phyloP scores from a whole-genome alignment of 2,113 vertebrate species.

The Orcinus orca region DNA sequence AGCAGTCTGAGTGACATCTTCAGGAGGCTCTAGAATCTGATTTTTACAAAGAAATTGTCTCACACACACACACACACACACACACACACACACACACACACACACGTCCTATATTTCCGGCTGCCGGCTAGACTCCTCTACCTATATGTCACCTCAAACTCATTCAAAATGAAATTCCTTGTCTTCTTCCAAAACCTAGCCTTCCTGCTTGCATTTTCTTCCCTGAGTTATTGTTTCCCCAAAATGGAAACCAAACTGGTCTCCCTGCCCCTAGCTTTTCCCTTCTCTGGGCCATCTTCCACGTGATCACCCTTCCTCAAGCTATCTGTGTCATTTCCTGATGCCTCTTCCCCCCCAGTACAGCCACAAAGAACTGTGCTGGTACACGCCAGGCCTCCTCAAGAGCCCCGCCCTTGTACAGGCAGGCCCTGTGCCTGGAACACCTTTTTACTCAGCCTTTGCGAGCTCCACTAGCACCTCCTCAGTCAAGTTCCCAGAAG shows the following conservation, averaged over 20 bases:
- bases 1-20: not conserved
- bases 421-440: not conserved
- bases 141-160: not conserved
- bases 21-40: not conserved
- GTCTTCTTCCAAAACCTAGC: not conserved
- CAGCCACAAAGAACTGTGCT: not conserved
- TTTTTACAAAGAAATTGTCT: not conserved
- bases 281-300: not conserved
- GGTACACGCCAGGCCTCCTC: not conserved
- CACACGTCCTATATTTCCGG: not conserved
- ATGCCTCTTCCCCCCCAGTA: not conserved
- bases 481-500: not conserved
- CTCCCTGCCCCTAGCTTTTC: not conserved
- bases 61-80: not conserved
- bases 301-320: not conserved
- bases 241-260: not conserved
- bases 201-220: not conserved
- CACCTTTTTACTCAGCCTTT: not conserved
- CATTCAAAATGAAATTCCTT: not conserved
- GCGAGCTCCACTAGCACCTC: not conserved
- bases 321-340: not conserved
- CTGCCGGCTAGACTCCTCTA: not conserved
- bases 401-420: not conserved
- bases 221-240: not conserved
- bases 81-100: not conserved